These are phyloP conservation scores for Barbus barbus DNA, from an alignment of 2,113 vertebrate species.

Conservation along the genomic window DNA sequence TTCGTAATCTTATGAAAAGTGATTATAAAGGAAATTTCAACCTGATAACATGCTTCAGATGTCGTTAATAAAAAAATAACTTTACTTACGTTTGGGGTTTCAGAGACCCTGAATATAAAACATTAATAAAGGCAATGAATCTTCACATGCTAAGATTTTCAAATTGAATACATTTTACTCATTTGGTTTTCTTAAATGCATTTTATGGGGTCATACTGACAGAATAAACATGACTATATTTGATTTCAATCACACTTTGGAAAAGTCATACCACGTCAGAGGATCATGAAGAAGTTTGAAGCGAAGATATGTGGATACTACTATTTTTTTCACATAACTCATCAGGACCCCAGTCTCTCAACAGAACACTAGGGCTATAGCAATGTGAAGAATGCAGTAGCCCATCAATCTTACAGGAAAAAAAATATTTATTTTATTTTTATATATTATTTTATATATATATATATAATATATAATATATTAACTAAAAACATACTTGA, in stretches of 20 bases:
- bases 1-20: too few species aligned
- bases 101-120: not conserved
- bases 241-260: too few species aligned
- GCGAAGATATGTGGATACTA: not conserved
- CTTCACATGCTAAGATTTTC: not conserved
- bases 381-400: not conserved
- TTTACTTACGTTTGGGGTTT: not conserved
- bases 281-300: not conserved
- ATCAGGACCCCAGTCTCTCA: not conserved
- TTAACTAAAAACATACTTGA: not conserved
- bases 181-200: not conserved
- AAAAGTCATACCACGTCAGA: not conserved
- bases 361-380: not conserved
- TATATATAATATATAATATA: too few species aligned
- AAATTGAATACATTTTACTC: not conserved
- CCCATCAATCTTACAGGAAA: not conserved
- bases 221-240: not conserved
- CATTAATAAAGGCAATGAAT: not conserved
- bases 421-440: not conserved
- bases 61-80: not conserved
- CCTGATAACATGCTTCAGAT: not conserved
- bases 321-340: not conserved
- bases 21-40: too few species aligned
- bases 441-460: too few species aligned
- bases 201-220: not conserved